Evolutionary conservation across 2,888 invertebrate genomes (phyloP).

Genomic region (Sylvicola cinctus): DNA sequence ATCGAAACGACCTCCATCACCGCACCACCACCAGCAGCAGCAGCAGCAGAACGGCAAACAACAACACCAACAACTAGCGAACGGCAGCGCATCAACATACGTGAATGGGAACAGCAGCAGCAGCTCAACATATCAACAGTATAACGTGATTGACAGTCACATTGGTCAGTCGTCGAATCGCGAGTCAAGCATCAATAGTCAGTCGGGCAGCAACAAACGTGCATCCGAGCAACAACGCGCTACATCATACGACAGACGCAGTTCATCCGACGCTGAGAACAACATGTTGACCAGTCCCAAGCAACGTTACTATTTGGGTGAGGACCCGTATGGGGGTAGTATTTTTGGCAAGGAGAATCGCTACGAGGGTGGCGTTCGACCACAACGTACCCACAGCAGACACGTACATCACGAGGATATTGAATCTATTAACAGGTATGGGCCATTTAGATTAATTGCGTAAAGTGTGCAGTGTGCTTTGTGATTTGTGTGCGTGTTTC

Average conservation of each 20-base stretch:
- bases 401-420: slow-evolving; percentile 13
- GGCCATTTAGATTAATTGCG: too few relatives aligned
- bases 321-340: slow-evolving; percentile 67
- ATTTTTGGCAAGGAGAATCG: slow-evolving; percentile 71
- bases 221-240: slow-evolving; percentile 5
- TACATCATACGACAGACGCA: slow-evolving; percentile 7
- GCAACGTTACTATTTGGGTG: slow-evolving; percentile 66
- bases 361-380: slow-evolving; percentile 45
- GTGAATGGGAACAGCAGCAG: slow-evolving; percentile 9
- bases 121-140: slow-evolving; percentile 24
- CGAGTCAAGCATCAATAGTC: slow-evolving; percentile 13
- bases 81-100: slow-evolving; percentile 11
- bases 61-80: slow-evolving; percentile 30
- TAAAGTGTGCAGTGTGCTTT: too few relatives aligned
- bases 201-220: slow-evolving; percentile 10
- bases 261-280: slow-evolving; percentile 14
- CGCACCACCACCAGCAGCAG: slow-evolving; percentile 10
- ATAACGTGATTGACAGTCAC: slow-evolving; percentile 26
- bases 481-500: too few relatives aligned
- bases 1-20: slow-evolving; percentile 36
- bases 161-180: slow-evolving; percentile 14
- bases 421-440: slow-evolving; percentile 8
- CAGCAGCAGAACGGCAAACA: slow-evolving; percentile 26
- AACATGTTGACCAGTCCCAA: slow-evolving; percentile 30
- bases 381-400: slow-evolving; percentile 15